These are phyloP conservation scores for Crypturellus undulatus DNA, from an alignment of 2,113 vertebrate species.

Conservation along the genomic window DNA sequence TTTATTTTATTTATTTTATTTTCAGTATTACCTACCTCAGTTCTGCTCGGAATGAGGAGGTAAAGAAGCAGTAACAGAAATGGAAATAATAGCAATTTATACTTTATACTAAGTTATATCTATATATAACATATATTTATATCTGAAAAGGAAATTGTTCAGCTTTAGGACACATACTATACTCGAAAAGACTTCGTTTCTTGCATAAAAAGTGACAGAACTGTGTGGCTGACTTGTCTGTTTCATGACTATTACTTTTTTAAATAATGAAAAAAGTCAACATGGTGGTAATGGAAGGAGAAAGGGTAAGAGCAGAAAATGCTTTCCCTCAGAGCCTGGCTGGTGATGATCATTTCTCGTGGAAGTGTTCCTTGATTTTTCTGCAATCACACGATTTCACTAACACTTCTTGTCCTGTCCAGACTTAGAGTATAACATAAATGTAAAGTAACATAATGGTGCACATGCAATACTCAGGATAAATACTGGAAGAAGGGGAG, in stretches of 20 bases:
- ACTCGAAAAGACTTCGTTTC: background rate
- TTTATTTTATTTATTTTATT: background rate
- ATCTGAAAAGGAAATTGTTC: background rate
- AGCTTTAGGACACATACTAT: background rate
- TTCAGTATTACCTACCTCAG: background rate
- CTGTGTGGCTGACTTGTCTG: background rate
- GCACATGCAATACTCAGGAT: background rate
- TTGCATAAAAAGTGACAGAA: background rate
- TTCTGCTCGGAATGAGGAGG: background rate
- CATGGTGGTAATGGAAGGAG: conserved; percentile 15
- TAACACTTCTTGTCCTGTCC: background rate
- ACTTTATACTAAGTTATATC: no score
- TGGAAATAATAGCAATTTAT: background rate
- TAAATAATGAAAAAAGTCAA: background rate
- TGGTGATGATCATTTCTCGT: background rate
- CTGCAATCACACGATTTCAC: background rate
- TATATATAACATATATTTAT: background rate
- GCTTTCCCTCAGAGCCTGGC: background rate
- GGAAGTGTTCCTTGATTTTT: background rate
- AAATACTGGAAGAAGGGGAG: background rate
- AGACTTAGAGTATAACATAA: background rate
- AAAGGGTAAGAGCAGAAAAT: conserved; percentile 22
- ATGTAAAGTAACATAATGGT: background rate
- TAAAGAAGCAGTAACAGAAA: background rate
- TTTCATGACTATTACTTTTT: background rate